phyloP scores from a whole-genome alignment of 2,797 vertebrate species.

The Tympanoctomys barrerae region DNA sequence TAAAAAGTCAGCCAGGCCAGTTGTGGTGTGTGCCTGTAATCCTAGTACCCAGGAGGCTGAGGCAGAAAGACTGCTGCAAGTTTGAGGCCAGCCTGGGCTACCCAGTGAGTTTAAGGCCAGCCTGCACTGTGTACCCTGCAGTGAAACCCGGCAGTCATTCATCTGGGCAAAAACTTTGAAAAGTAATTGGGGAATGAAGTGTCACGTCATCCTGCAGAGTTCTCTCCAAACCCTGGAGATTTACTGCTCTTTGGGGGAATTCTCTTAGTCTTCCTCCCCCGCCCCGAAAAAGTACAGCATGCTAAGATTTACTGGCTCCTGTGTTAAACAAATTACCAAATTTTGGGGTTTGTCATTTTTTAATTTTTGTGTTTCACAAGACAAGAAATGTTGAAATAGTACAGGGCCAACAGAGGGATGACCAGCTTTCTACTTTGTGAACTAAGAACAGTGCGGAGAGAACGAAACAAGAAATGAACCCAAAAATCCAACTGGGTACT shows the following conservation, averaged over 20 bases:
- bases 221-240: slow-evolving; percentile 71
- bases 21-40: neutral
- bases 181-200: slow-evolving; percentile 43
- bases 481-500: neutral
- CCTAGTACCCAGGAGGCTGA: neutral
- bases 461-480: neutral
- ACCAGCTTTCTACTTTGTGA: slow-evolving; percentile 14
- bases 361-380: slow-evolving; percentile 2
- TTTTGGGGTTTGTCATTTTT: neutral
- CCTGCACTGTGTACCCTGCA: neutral
- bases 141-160: neutral
- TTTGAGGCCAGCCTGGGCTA: neutral
- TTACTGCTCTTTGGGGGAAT: slow-evolving; percentile 42
- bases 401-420: neutral
- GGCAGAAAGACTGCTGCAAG: neutral
- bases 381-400: slow-evolving; percentile 32
- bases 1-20: neutral
- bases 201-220: slow-evolving; percentile 1
- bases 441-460: slow-evolving; percentile 24
- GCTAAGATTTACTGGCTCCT: neutral
- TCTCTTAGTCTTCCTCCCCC: neutral
- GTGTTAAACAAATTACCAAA: slow-evolving; percentile 52
- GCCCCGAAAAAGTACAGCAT: neutral
- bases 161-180: slow-evolving; percentile 48
- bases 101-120: neutral